Conservation (phyloP, 2,113 vertebrate genomes). For the Ptyas mucosa region DNA sequence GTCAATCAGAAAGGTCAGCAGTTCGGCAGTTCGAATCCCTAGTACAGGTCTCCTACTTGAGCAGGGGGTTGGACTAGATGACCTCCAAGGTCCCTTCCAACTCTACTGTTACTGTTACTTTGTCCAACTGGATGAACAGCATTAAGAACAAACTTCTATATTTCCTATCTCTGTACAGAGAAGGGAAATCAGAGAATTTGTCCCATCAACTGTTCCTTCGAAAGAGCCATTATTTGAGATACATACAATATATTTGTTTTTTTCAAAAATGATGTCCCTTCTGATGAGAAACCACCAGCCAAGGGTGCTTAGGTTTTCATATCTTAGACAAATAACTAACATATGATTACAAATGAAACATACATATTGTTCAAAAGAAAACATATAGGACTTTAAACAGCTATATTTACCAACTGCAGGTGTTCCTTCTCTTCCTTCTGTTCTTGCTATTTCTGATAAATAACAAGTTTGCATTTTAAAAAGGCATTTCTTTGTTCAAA, state of each 20-base stretch:
- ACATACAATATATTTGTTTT: not conserved
- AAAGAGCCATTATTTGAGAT: not conserved
- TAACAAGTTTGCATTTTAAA: not conserved
- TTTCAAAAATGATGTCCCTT: not conserved
- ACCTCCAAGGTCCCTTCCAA: no score
- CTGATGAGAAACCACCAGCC: not conserved
- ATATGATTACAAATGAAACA: not conserved
- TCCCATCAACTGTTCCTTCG: not conserved
- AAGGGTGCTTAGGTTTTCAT: not conserved
- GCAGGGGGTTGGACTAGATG: no score
- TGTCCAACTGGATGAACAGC: not conserved
- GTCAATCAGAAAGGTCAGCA: no score
- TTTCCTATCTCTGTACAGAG: not conserved
- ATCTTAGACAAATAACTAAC: slow-evolving; percentile 3
- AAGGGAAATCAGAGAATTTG: not conserved
- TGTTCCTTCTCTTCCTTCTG: slow-evolving; percentile 39
- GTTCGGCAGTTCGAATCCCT: no score
- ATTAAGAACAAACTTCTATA: not conserved
- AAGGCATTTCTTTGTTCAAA: not conserved
- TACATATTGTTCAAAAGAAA: not conserved
- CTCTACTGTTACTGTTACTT: no score
- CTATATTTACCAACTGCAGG: slow-evolving; percentile 44
- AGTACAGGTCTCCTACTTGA: no score
- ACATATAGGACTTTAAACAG: not conserved
- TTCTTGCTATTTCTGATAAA: not conserved